A percentile compares a stretch with the other conserved stretches of the same genome.
These are phyloP conservation scores for Heliconius nattereri DNA, from an alignment of 1,140 invertebrate genomes.

Conservation along the genomic window DNA sequence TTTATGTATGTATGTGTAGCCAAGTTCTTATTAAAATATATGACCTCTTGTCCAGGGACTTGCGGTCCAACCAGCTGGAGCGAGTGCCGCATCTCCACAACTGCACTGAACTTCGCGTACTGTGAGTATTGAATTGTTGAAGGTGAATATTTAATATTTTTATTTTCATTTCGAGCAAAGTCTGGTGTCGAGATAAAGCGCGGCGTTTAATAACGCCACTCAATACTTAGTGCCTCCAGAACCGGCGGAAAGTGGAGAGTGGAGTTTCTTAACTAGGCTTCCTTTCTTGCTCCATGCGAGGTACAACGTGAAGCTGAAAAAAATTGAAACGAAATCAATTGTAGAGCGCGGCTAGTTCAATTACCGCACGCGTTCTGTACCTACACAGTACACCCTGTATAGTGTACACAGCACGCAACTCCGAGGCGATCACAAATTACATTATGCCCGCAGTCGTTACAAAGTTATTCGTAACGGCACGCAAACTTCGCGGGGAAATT, in stretches of 20 bases:
- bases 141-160: too few species aligned
- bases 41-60: constrained; percentile 83
- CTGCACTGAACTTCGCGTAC: constrained; percentile 89
- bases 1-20: background rate
- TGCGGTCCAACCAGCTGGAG: constrained; percentile 90
- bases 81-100: constrained; percentile 86
- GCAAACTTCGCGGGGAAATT: constrained; percentile 6
- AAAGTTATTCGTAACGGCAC: constrained; percentile 18
- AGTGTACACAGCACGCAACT: background rate
- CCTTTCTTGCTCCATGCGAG: too few species aligned
- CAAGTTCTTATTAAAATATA: background rate
- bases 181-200: too few species aligned
- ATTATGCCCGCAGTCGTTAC: background rate
- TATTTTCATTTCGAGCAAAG: too few species aligned
- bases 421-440: constrained; percentile 21
- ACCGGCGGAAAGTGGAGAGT: too few species aligned
- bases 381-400: background rate
- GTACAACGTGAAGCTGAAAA: background rate
- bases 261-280: too few species aligned
- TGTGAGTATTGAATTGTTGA: constrained; percentile 94
- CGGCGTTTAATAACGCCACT: too few species aligned
- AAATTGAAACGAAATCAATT: background rate
- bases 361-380: background rate
- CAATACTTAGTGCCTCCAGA: too few species aligned
- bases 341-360: background rate